A percentile compares a stretch with the other conserved stretches of the same genome.
Conservation (phyloP, 2,113 vertebrate genomes). For the Brienomyrus longianalis region DNA sequence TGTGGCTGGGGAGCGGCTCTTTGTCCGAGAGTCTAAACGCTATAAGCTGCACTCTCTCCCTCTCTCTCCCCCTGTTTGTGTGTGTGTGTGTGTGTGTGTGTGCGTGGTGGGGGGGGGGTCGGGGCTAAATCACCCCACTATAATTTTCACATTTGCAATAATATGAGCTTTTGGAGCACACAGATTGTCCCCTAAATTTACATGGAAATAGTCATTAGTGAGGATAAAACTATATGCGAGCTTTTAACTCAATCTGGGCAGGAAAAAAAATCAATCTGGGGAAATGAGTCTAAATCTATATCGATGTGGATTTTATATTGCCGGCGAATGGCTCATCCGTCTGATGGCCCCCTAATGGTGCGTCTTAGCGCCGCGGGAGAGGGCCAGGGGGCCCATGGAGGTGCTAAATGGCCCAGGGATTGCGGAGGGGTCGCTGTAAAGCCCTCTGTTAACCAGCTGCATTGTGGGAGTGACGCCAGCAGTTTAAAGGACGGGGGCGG, state of each 20-base stretch:
- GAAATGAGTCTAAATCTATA: conserved; percentile 56
- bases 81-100: background rate
- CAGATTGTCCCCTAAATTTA: conserved; percentile 49
- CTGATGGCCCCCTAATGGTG: conserved; percentile 9
- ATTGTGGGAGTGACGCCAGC: background rate
- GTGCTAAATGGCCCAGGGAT: background rate
- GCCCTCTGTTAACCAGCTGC: background rate
- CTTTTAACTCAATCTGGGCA: conserved; percentile 35
- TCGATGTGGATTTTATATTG: conserved; percentile 39
- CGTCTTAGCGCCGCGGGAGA: background rate
- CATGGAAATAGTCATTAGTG: conserved; percentile 56
- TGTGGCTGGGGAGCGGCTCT: background rate
- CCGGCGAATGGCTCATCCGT: background rate
- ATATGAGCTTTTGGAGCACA: conserved; percentile 22
- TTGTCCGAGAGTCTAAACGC: background rate
- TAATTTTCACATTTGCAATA: conserved; percentile 23
- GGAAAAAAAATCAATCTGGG: conserved; percentile 54
- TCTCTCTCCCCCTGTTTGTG: background rate
- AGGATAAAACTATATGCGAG: conserved; percentile 47
- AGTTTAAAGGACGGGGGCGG: background rate
- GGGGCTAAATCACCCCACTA: conserved; percentile 8
- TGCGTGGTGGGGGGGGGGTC: background rate
- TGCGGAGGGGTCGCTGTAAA: background rate
- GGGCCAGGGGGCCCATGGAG: background rate
- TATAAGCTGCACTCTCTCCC: background rate